Percentiles rank a stretch among this genome's conserved stretches.
These are phyloP conservation scores for Drosophila diplacantha DNA, from an alignment of 2,888 invertebrate genomes.

Conservation along the genomic window DNA sequence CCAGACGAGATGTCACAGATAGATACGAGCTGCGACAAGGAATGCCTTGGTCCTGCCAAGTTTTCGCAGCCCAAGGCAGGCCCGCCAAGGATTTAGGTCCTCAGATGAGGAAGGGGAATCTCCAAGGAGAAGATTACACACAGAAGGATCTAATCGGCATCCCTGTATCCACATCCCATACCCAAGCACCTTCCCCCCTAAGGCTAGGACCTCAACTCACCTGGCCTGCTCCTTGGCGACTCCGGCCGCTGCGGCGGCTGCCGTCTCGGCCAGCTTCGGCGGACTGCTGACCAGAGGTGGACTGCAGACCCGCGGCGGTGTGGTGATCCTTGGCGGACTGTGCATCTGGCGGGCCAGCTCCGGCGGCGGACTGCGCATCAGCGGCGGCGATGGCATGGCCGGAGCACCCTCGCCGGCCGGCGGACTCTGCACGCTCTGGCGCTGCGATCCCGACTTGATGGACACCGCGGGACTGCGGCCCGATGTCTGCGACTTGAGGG, in stretches of 20 bases:
- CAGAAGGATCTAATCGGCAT: neutral
- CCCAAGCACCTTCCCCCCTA: too few relatives aligned
- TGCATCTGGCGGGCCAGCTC: constrained; percentile 65
- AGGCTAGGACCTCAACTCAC: constrained; percentile 38
- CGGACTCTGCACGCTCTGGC: constrained; percentile 67
- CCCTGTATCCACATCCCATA: neutral
- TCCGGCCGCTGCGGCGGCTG: constrained; percentile 58
- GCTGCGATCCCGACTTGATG: constrained; percentile 57
- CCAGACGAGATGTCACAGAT: constrained; percentile 21
- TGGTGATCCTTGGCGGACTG: constrained; percentile 71
- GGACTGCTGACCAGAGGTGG: constrained; percentile 73
- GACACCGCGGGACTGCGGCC: constrained; percentile 67
- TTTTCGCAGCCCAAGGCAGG: neutral
- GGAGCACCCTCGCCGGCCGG: constrained; percentile 70
- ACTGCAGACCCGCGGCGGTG: constrained; percentile 72
- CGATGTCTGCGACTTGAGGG: constrained; percentile 62
- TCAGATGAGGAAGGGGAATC: too few relatives aligned
- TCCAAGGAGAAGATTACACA: neutral
- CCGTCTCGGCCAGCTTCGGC: constrained; percentile 61
- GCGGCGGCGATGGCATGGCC: constrained; percentile 72
- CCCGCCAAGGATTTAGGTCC: neutral
- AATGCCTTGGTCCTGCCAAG: neutral
- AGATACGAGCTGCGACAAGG: constrained; percentile 6
- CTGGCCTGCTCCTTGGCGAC: constrained; percentile 36
- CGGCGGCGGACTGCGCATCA: constrained; percentile 69